phyloP scores from a whole-genome alignment of 2,888 invertebrate genomes.

The Stenolophus ochropezus region DNA sequence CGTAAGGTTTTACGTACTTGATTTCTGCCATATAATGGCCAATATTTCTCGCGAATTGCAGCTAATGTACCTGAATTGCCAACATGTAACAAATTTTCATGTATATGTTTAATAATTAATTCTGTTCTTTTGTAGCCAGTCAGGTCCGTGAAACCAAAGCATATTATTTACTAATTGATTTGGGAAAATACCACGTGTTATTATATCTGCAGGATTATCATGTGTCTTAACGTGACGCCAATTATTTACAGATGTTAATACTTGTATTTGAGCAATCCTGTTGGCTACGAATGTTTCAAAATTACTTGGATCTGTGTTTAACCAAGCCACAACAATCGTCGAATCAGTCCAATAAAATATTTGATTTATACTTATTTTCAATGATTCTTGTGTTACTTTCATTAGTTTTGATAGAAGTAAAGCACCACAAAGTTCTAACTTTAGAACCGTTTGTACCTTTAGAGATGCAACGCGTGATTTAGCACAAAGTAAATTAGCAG shows the following conservation, averaged over 20 bases:
- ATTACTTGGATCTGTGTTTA: slow-evolving; percentile 8
- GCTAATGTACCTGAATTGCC: too few relatives aligned
- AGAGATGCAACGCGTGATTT: slow-evolving; percentile 66
- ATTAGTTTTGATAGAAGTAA: slow-evolving; percentile 61
- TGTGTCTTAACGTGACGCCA: slow-evolving; percentile 59
- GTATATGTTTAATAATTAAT: too few relatives aligned
- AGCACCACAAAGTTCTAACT: slow-evolving; percentile 63
- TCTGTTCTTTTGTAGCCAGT: slow-evolving; percentile 10
- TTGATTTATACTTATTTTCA: slow-evolving; percentile 47
- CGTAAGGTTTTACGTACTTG: too few relatives aligned
- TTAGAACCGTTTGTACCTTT: slow-evolving; percentile 62
- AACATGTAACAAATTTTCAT: slow-evolving; percentile 28
- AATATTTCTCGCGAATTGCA: too few relatives aligned
- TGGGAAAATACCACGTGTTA: slow-evolving; percentile 58
- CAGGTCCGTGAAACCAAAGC: slow-evolving; percentile 56
- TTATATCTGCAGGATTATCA: slow-evolving; percentile 61
- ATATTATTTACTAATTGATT: slow-evolving; percentile 32
- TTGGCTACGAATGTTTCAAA: slow-evolving; percentile 62
- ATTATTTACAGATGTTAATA: not conserved
- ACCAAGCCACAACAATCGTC: slow-evolving; percentile 61
- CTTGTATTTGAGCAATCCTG: slow-evolving; percentile 61
- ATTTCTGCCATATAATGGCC: too few relatives aligned
- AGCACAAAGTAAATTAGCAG: slow-evolving; percentile 61
- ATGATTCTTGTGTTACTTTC: slow-evolving; percentile 23
- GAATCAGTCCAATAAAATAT: slow-evolving; percentile 60